Evolutionary conservation across 2,113 vertebrate species (phyloP), one percentile per base, ranked within the genome.

Genomic region (Falcunculus frontatus): DNA sequence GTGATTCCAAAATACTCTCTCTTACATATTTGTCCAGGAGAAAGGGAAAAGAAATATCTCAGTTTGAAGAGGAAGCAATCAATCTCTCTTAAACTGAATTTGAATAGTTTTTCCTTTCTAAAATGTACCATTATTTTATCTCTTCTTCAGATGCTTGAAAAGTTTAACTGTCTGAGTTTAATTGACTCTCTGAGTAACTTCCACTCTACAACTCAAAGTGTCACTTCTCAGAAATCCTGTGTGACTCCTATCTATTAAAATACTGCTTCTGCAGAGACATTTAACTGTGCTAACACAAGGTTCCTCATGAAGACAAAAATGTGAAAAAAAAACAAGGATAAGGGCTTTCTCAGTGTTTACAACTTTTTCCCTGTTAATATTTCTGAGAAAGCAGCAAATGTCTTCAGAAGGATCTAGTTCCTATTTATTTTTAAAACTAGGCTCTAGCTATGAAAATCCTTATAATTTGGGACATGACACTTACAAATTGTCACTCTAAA

Each of bases 11-110:
- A 69, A 64, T 69, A 41, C 1, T 55, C 3, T 35, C 6, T 56
- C 11, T 59, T 30, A 16, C 41, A 1, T 1, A 0, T 44, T 86
- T 82, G 11, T 22, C 6, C 11, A 59, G 7, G 37, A 11, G 2
- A 56, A 65, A 6, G 5, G 3, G 8, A 62, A 39, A 80, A 92
- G 8, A 75, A 74, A 15, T n/a, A 70, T 4, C 18, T 62, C 9
- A 35, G 1, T 11, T 56, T 86, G 46, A 82, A 62, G 8, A 62
- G 9, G 7, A 86, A 85, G 29, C 2, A 73, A 30, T 64, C 20
- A 25, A 5, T 47, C 11, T 81, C 12, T 55, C 39, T 76, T 49
- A 47, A 49, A 65, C 4, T 59, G 35, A 67, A 64, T 26, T 60
- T 4, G 2, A 68, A 22, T 16, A 18, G 5, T 4, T 67, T 53